Base-by-base conservation (phyloP, 23 tunicate species). In the Ciona savignyi region DNA sequence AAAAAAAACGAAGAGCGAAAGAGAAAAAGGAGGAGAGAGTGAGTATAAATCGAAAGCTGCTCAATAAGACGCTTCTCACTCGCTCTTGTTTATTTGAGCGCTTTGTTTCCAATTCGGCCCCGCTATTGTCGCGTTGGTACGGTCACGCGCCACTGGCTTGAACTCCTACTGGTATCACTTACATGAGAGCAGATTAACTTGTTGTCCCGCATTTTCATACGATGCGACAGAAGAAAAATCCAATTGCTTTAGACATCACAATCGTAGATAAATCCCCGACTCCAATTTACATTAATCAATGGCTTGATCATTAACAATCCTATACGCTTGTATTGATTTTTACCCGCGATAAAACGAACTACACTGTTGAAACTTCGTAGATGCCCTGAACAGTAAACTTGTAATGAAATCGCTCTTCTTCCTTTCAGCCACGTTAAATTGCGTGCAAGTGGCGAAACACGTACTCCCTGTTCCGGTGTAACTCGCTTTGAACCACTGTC, bases 51-150 rank as follows among this genome's bases (percentile, higher is more conserved):
- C 56, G 56, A 42, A 42, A 42, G 56, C 56, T 42, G 56, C 56
- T 42, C 56, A 42, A 42, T 42, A 42, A 42, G 56, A 42, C 56
- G 56, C 56, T 42, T 42, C 56, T 9, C 56, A 42, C 56, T 42
- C 56, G 56, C 56, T 42, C 56, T 42, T 42, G 56, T 42, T 42
- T 42, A 42, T 42, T 42, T 42, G 56, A 42, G 56, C 56, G 56
- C 56, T 42, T 42, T 42, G 56, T 42, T 42, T 42, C 56, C 56
- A 42, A 42, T 42, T 42, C 56, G 56, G 15, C 15, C 56, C 15
- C 15, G 9, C 56, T 15, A 42, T 42, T 42, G 56, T 42, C 56
- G 15, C 56, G 15, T 15, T 42, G 56, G 56, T 42, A 42, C 56
- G 56, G 56, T 42, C 56, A 42, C 56, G 56, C 56, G 56, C 56